Evolutionary conservation across 2,888 invertebrate species (phyloP).

Genomic region (Sphinx pinastri): DNA sequence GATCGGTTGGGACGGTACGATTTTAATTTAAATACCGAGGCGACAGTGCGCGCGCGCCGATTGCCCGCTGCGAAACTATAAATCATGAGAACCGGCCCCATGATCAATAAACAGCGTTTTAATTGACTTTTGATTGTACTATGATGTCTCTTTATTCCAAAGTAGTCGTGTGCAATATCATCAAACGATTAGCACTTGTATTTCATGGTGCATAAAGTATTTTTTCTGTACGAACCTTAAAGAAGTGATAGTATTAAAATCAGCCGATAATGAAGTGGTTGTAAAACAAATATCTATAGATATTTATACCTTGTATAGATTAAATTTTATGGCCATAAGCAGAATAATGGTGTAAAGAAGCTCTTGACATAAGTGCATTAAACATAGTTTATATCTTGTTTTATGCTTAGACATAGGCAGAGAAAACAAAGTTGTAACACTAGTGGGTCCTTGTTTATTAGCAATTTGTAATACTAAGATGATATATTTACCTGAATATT

Average conservation of each 20-base stretch:
- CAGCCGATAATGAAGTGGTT: background rate
- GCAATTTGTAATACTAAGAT: no score
- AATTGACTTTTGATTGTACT: slow-evolving; percentile 80
- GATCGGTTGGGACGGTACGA: slow-evolving; percentile 76
- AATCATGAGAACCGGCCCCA: slow-evolving; percentile 67
- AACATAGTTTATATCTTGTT: background rate
- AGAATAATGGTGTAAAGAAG: background rate
- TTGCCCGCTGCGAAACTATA: slow-evolving; percentile 81
- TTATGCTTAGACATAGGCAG: background rate
- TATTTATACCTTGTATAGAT: background rate
- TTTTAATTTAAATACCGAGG: slow-evolving; percentile 80
- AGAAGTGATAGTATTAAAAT: background rate
- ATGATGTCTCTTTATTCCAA: slow-evolving; percentile 70
- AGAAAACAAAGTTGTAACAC: background rate
- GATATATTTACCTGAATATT: background rate
- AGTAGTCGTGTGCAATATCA: slow-evolving; percentile 53
- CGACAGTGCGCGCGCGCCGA: slow-evolving; percentile 72
- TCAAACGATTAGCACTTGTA: slow-evolving; percentile 52
- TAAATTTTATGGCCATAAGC: background rate
- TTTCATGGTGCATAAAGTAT: no score
- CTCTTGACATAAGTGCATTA: background rate
- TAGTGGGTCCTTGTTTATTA: background rate
- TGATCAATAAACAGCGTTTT: slow-evolving; percentile 79
- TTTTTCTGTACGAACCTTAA: background rate
- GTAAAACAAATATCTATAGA: background rate